Evolutionary conservation across 2,113 vertebrate genomes (phyloP), one percentile per base, ranked within the genome.

Genomic region (Brevimyrus niger): DNA sequence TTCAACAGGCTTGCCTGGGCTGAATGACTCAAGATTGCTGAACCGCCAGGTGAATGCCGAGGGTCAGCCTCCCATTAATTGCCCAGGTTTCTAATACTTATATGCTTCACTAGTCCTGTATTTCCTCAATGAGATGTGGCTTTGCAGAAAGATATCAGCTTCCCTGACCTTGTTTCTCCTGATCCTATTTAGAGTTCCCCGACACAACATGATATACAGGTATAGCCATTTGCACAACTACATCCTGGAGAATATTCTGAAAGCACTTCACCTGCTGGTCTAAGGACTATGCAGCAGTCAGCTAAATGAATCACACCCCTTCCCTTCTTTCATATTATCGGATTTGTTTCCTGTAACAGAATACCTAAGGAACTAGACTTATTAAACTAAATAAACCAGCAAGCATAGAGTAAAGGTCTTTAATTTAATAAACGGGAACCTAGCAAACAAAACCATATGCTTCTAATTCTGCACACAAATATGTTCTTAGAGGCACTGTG

Each of bases 61-160:
- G 95, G 94, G 94, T 94, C 91, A 84, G 80, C 86, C 90, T 90
- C 92, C 90, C 89, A 94, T 94, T 94, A 95, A 95, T 95, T 94
- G 94, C 92, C 94, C 94, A 91, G 94, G 95, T 94, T 94, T 91
- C 93, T 95, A 95, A 94, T 91, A 94, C 91, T 92, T 93, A 93
- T 94, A 23, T n/a, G 9, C 73, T 19, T 38, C 19, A 0, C 5
- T 21, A 23, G 82, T n/a, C 42, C 73, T 38, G 17, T 2, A 80
- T 80, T 80, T 19, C 73, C 35, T 38, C 31, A 31, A 17, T 76
- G 69, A 35, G 31, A 38, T 38, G 3, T 73, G 69, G 10, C 31
- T 76, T 76, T 38, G 27, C 69, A 38, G 69, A 38, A 4, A 76
- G 69, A 76, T 38, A 38, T 76, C 69, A 76, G 69, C 27, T 76